These are phyloP conservation scores for Gila orcuttii DNA, from an alignment of 2,113 vertebrate species.

Conservation along the genomic window DNA sequence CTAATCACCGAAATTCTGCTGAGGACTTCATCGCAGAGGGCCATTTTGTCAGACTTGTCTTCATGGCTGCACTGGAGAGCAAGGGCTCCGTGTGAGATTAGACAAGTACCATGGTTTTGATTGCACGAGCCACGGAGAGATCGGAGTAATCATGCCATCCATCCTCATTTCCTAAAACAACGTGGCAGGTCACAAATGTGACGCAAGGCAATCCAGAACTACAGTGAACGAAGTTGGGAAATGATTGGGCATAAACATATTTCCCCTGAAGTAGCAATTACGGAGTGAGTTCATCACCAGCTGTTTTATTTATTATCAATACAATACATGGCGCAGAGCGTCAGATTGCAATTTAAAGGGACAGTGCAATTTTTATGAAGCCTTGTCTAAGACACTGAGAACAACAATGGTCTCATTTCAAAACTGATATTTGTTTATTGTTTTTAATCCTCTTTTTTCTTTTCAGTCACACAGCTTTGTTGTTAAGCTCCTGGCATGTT, in stretches of 20 bases:
- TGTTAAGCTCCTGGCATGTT: neutral
- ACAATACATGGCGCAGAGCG: neutral
- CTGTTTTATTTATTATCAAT: conserved; percentile 40
- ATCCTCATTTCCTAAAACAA: conserved; percentile 41
- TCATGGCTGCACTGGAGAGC: conserved; percentile 6
- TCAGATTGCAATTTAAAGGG: neutral
- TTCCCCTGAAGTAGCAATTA: conserved; percentile 1
- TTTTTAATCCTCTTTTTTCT: neutral
- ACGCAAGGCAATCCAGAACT: conserved; percentile 21
- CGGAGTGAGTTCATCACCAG: neutral
- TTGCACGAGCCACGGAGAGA: conserved; percentile 49
- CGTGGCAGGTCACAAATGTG: conserved; percentile 19
- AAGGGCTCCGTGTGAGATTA: conserved; percentile 42
- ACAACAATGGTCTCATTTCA: conserved; percentile 7
- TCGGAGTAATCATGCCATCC: conserved; percentile 46
- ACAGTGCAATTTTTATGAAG: neutral
- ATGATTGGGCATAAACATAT: conserved; percentile 34
- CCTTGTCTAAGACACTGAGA: neutral
- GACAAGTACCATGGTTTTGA: conserved; percentile 44
- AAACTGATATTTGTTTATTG: neutral
- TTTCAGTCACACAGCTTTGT: neutral
- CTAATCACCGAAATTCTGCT: conserved; percentile 52
- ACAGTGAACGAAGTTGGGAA: conserved; percentile 16
- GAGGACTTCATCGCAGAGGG: conserved; percentile 43
- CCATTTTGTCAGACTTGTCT: conserved; percentile 43